Percentiles rank a stretch among this genome's conserved stretches.
Conservation (phyloP, 2,797 vertebrate genomes). For the Mormyrus proboscirostris region DNA sequence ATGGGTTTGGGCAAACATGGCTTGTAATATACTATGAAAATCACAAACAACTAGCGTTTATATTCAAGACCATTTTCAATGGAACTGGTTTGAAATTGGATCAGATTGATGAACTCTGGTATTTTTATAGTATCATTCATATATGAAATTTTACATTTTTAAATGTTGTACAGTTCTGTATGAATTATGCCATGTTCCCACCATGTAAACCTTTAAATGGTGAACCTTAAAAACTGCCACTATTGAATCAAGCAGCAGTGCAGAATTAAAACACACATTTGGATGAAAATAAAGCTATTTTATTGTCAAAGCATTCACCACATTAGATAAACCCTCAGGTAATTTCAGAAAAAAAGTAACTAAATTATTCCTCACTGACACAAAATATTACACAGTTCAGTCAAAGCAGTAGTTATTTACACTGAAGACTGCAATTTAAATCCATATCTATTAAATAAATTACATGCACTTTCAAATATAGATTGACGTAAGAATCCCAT, state of each 20-base stretch:
- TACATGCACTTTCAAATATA: conserved; percentile 56
- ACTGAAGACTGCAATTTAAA: conserved; percentile 52
- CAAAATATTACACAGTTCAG: conserved; percentile 65
- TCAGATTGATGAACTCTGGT: background rate
- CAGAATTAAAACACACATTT: conserved; percentile 36
- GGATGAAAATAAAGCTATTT: conserved; percentile 76
- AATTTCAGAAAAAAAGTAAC: conserved; percentile 53
- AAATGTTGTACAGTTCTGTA: background rate
- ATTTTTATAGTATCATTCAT: background rate
- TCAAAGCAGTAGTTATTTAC: conserved; percentile 55
- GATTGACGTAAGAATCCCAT: conserved; percentile 32
- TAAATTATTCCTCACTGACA: conserved; percentile 66
- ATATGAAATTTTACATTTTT: background rate
- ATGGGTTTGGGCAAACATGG: background rate
- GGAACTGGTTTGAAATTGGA: background rate
- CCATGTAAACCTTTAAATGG: background rate
- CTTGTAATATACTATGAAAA: background rate
- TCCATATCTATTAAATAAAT: conserved; percentile 47
- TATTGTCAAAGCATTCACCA: conserved; percentile 80
- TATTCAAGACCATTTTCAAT: background rate
- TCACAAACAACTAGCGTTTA: background rate
- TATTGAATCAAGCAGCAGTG: background rate
- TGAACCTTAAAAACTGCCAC: background rate
- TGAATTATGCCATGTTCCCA: background rate
- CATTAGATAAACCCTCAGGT: conserved; percentile 72